phyloP scores from a whole-genome alignment of 2,113 vertebrate species.

The Lamprologus tigripictilis region DNA sequence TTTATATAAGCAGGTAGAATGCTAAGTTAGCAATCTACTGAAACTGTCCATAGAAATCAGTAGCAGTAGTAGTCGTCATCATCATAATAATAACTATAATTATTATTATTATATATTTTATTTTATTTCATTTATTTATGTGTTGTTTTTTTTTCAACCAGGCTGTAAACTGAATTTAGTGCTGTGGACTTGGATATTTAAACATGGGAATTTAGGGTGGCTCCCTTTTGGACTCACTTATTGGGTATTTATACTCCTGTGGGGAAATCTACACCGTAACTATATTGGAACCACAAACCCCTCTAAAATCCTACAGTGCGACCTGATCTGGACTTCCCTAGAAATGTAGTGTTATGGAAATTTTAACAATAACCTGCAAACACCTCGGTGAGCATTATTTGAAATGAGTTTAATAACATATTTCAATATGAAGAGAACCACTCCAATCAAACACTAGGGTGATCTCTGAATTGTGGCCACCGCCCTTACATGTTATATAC shows the following conservation, averaged over 20 bases:
- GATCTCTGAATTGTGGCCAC: too few species aligned
- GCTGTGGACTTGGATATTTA: background rate
- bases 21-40: background rate
- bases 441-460: too few species aligned
- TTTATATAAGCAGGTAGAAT: background rate
- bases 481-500: too few species aligned
- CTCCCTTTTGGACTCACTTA: fast-evolving
- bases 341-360: background rate
- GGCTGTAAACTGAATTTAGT: background rate
- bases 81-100: fast-evolving
- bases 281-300: background rate
- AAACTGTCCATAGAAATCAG: background rate
- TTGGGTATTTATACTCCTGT: too few species aligned
- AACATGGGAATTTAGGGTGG: too few species aligned
- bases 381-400: too few species aligned
- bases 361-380: too few species aligned
- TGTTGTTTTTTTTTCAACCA: background rate
- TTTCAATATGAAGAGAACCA: too few species aligned
- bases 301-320: background rate
- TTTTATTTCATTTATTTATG: too few species aligned
- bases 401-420: too few species aligned
- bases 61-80: too few species aligned
- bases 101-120: too few species aligned
- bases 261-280: background rate
- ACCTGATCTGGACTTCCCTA: background rate